Percentiles rank a stretch among this genome's conserved stretches.
Evolutionary conservation across 2,888 invertebrate genomes (phyloP).

Genomic region (Branchipolynoe longqiensis): DNA sequence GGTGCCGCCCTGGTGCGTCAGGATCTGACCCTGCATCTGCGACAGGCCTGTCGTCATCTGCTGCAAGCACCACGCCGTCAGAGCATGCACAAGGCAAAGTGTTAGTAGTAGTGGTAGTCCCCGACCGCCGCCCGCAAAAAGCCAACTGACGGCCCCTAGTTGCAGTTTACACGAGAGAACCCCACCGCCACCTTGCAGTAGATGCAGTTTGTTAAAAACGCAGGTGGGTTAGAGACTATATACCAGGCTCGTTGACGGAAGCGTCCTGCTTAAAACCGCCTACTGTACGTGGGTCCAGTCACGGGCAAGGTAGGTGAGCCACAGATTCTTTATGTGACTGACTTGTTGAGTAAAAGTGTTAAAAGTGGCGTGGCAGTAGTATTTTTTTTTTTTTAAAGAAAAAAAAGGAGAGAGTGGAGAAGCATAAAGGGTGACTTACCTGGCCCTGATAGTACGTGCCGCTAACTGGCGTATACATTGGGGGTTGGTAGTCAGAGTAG

Average conservation of each 20-base stretch:
- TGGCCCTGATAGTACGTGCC: conserved; percentile 86
- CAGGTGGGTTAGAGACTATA: not conserved
- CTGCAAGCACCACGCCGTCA: conserved; percentile 48
- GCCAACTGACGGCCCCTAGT: too few relatives aligned
- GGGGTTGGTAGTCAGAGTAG: conserved; percentile 40
- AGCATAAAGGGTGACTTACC: conserved; percentile 20
- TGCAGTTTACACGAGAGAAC: too few relatives aligned
- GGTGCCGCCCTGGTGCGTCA: conserved; percentile 82
- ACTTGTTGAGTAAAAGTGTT: not conserved
- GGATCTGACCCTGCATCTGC: conserved; percentile 72
- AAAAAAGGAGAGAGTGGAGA: too few relatives aligned
- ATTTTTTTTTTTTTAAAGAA: too few relatives aligned
- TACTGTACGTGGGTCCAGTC: not conserved
- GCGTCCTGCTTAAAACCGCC: not conserved
- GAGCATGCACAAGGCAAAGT: conserved; percentile 44
- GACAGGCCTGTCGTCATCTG: conserved; percentile 58
- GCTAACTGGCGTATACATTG: conserved; percentile 83
- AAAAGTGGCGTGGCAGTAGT: not conserved
- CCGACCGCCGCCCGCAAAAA: not conserved
- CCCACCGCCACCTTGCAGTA: not conserved
- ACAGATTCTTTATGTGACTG: not conserved
- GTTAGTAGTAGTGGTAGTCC: conserved; percentile 23
- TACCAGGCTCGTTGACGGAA: not conserved
- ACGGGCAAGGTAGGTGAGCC: not conserved
- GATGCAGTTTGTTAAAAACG: not conserved